Conservation (phyloP, 2,888 invertebrate species). For the Abrostola triplasia region DNA sequence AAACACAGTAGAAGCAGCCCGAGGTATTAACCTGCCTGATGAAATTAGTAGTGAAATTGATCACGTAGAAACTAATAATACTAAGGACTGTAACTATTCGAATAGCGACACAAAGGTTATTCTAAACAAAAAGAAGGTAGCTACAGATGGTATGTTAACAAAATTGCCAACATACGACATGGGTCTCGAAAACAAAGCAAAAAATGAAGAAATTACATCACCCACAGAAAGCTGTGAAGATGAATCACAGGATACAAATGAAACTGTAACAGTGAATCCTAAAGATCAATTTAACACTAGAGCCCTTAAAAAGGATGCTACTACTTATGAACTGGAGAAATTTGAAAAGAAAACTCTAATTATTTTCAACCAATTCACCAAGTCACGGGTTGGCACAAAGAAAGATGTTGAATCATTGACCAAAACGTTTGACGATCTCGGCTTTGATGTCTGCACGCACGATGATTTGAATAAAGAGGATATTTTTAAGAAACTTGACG, state of each 20-base stretch:
- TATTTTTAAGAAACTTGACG: conserved; percentile 65
- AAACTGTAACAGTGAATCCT: conserved; percentile 1
- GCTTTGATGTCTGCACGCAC: conserved; percentile 69
- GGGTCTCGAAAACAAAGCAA: not conserved
- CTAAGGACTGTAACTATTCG: not conserved
- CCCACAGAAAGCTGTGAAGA: conserved; percentile 4
- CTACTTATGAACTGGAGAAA: conserved; percentile 75
- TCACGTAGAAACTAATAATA: conserved; percentile 24
- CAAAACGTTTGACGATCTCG: conserved; percentile 68
- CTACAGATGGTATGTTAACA: conserved; percentile 34
- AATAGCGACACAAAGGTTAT: conserved; percentile 3
- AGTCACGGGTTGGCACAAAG: conserved; percentile 69
- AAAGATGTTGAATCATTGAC: conserved; percentile 70
- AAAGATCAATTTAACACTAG: conserved; percentile 33
- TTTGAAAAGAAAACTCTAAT: conserved; percentile 76
- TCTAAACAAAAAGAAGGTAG: conserved; percentile 15
- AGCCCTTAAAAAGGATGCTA: conserved; percentile 66
- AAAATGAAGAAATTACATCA: not conserved
- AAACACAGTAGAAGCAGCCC: conserved; percentile 17
- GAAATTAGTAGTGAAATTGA: conserved; percentile 38
- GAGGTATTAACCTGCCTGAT: conserved; percentile 28
- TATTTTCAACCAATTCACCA: conserved; percentile 75
- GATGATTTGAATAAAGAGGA: conserved; percentile 68
- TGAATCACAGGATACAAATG: conserved; percentile 6
- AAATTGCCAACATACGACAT: conserved; percentile 20